Percentiles rank a stretch among this genome's conserved stretches.
Evolutionary conservation across 1,140 invertebrate species (phyloP).

Genomic region (Heterodera carotae): DNA sequence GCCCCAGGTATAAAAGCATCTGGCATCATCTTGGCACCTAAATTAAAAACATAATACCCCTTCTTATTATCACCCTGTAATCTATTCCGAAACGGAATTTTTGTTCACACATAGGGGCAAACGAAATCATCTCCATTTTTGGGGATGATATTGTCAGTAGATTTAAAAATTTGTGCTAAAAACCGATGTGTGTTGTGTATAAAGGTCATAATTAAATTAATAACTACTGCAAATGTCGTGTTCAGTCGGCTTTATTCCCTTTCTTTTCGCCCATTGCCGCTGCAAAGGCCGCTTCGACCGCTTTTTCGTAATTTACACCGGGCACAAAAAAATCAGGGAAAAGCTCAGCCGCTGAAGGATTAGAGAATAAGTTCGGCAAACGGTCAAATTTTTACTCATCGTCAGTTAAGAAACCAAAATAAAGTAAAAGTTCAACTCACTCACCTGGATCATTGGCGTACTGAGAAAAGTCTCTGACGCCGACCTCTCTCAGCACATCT

Average conservation of each 20-base stretch:
- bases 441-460: slow-evolving; percentile 80
- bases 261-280: slow-evolving; percentile 12
- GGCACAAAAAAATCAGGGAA: slow-evolving; percentile 91
- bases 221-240: neutral
- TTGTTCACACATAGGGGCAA: too few species aligned
- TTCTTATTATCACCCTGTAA: too few species aligned
- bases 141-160: too few species aligned
- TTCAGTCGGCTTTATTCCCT: neutral
- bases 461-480: slow-evolving; percentile 80
- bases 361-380: neutral
- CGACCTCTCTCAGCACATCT: slow-evolving; percentile 78
- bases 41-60: too few species aligned
- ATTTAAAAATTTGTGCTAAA: too few species aligned
- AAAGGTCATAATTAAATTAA: too few species aligned
- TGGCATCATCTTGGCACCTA: slow-evolving; percentile 71
- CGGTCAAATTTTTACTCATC: too few species aligned
- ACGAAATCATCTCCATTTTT: too few species aligned
- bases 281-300: neutral
- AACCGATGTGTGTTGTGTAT: too few species aligned
- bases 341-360: slow-evolving; percentile 67
- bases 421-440: neutral
- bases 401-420: slow-evolving; percentile 4
- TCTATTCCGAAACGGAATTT: too few species aligned
- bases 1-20: slow-evolving; percentile 85
- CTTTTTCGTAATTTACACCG: slow-evolving; percentile 52